These are phyloP conservation scores for Gymnocypris eckloni DNA, from an alignment of 2,797 vertebrate species.

Conservation along the genomic window DNA sequence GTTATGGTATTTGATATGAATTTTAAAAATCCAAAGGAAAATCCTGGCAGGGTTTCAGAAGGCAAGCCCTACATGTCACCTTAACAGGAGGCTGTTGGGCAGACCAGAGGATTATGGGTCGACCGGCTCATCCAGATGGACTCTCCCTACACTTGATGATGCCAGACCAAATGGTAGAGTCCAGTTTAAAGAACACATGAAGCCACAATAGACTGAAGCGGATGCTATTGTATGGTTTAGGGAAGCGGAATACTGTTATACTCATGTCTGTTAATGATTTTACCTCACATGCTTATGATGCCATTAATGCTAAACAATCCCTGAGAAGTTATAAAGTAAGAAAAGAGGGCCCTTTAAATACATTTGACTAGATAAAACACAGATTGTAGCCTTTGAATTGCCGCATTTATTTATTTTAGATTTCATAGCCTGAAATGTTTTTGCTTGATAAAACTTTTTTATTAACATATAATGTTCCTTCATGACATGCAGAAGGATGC, in stretches of 20 bases:
- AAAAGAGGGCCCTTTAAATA: background rate
- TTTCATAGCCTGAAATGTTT: background rate
- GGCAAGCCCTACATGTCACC: conserved; percentile 75
- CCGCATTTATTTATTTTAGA: background rate
- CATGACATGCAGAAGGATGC: background rate
- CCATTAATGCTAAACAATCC: background rate
- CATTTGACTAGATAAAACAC: background rate
- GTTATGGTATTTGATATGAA: conserved; percentile 24
- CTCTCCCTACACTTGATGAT: conserved; percentile 59
- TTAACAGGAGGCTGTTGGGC: conserved; percentile 76
- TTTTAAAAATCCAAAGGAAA: conserved; percentile 50
- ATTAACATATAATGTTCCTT: background rate
- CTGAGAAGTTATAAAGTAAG: background rate
- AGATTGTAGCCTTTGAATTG: background rate
- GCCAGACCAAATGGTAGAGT: conserved; percentile 65
- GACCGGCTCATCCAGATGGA: conserved; percentile 73
- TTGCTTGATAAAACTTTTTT: background rate
- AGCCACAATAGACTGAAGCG: background rate
- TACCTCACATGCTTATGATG: background rate
- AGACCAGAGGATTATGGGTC: conserved; percentile 85
- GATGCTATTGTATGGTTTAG: conserved; percentile 4
- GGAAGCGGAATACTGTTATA: conserved; percentile 18
- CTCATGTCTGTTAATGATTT: background rate
- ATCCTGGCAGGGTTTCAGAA: conserved; percentile 70
- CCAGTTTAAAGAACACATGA: conserved; percentile 63